phyloP scores from a whole-genome alignment of 2,113 vertebrate genomes.

The Hypomesus transpacificus region DNA sequence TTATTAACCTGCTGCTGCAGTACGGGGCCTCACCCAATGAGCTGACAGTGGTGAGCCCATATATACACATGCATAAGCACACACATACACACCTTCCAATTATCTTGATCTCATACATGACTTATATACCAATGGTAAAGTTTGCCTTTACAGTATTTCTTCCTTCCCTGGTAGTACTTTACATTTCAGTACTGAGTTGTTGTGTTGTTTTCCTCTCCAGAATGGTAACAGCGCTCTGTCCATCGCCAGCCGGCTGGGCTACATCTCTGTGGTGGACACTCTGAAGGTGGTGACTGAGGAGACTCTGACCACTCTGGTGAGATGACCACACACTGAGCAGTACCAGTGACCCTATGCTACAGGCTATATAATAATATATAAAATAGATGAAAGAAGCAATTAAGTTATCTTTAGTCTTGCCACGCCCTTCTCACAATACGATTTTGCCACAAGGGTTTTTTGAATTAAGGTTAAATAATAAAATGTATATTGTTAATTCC shows the following conservation, averaged over 20 bases:
- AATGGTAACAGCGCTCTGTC: slow-evolving; percentile 96
- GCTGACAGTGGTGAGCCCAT: slow-evolving; percentile 84
- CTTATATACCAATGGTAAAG: too few relatives aligned
- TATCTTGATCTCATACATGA: neutral
- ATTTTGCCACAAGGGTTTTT: neutral
- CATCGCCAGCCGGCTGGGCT: slow-evolving; percentile 91
- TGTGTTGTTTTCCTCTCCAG: slow-evolving; percentile 58
- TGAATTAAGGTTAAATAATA: neutral
- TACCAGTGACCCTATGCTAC: neutral
- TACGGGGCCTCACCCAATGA: slow-evolving; percentile 90
- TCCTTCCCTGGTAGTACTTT: neutral
- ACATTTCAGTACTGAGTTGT: neutral
- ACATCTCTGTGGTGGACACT: slow-evolving; percentile 97
- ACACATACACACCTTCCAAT: neutral
- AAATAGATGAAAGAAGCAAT: too few relatives aligned
- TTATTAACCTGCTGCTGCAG: slow-evolving; percentile 93
- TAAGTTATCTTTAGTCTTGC: neutral
- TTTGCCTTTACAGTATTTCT: neutral
- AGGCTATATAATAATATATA: neutral
- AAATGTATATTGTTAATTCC: neutral
- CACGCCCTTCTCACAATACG: too few relatives aligned
- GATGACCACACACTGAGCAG: slow-evolving; percentile 8
- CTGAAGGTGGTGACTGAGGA: slow-evolving; percentile 94
- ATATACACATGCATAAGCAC: neutral
- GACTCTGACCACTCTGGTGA: slow-evolving; percentile 86